Percentiles rank a stretch among this genome's conserved stretches.
Evolutionary conservation across 2,113 vertebrate species (phyloP).

Genomic region (Furnarius figulus): DNA sequence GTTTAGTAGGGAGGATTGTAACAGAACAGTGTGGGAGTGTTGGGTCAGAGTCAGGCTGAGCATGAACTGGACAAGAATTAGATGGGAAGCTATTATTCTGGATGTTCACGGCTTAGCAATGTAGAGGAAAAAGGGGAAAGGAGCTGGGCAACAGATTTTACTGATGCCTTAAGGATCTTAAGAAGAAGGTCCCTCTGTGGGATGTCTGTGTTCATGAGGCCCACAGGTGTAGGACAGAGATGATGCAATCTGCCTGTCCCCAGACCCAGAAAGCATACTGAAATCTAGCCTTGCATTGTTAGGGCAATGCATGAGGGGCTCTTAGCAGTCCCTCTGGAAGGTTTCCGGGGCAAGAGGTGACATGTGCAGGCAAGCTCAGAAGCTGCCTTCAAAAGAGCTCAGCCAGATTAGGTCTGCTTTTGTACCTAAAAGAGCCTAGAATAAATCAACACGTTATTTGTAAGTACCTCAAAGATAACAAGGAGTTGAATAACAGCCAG

Average conservation of each 20-base stretch:
- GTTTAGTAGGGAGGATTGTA: neutral
- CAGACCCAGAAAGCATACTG: neutral
- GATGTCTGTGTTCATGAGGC: neutral
- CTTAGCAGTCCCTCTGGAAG: neutral
- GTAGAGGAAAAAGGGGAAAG: neutral
- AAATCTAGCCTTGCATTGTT: rapidly evolving
- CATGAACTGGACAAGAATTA: neutral
- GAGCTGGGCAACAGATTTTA: neutral
- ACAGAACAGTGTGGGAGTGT: neutral
- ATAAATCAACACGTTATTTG: constrained; percentile 22
- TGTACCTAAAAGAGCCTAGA: constrained; percentile 2
- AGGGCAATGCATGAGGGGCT: neutral
- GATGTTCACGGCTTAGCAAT: neutral
- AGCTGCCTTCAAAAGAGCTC: neutral
- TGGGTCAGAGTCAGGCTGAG: neutral
- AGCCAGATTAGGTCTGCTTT: neutral
- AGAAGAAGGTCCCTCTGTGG: neutral
- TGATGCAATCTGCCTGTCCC: neutral
- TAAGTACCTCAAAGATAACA: constrained; percentile 24
- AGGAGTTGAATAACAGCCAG: constrained; percentile 21
- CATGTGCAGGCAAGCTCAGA: neutral
- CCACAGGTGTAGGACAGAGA: neutral
- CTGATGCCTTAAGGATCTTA: too few relatives aligned
- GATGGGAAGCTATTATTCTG: neutral
- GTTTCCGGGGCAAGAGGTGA: neutral